Conservation (phyloP, 1,140 invertebrate genomes). For the Sarcophaga bullata region DNA sequence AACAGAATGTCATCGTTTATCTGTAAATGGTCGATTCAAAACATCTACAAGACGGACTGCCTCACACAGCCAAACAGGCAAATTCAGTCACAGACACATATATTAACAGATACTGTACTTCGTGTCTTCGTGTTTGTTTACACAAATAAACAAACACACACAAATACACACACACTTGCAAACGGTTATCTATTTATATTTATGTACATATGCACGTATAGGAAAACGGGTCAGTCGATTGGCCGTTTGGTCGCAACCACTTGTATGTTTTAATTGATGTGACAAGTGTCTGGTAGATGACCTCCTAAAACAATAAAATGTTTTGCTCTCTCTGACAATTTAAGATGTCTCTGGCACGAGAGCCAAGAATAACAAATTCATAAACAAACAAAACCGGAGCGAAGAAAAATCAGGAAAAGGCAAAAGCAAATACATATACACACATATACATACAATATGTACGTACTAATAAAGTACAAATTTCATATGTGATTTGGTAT, state of each 20-base stretch:
- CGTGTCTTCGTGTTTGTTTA: not conserved
- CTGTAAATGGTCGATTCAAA: not conserved
- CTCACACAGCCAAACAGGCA: not conserved
- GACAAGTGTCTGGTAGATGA: conserved; percentile 40
- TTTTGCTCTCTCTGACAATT: conserved; percentile 11
- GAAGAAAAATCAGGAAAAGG: not conserved
- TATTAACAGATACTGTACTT: not conserved
- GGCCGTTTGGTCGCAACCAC: conserved; percentile 10
- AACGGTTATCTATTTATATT: not conserved
- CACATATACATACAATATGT: too few relatives aligned
- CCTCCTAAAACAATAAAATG: conserved; percentile 38
- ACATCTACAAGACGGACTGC: not conserved
- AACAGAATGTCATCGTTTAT: conserved; percentile 40
- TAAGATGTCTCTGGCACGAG: conserved; percentile 19
- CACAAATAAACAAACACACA: too few relatives aligned
- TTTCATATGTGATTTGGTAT: too few relatives aligned
- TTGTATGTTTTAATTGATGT: conserved; percentile 40
- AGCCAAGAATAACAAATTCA: not conserved
- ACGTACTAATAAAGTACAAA: too few relatives aligned
- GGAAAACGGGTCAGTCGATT: not conserved
- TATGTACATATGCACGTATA: not conserved
- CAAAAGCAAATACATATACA: too few relatives aligned
- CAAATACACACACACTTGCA: not conserved
- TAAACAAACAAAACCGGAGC: not conserved
- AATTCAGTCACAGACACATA: not conserved